phyloP scores from a whole-genome alignment of 1,140 invertebrate genomes.

The Lepidostoma basale region DNA sequence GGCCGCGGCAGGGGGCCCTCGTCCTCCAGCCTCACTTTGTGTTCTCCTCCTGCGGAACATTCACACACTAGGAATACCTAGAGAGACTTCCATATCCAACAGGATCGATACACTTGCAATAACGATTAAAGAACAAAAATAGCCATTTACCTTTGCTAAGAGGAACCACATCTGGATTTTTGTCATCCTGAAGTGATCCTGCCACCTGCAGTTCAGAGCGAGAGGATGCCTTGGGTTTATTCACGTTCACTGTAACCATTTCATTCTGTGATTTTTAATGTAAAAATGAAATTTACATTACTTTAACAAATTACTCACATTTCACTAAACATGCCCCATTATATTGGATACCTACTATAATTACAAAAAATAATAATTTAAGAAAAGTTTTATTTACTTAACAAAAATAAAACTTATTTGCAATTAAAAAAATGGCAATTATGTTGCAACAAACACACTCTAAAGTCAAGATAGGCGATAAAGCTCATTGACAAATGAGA shows the following conservation, averaged over 20 bases:
- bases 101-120: not conserved
- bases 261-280: not conserved
- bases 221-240: slow-evolving; percentile 49
- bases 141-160: slow-evolving; percentile 81
- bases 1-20: slow-evolving; percentile 34
- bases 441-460: no score
- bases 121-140: not conserved
- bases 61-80: not conserved
- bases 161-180: slow-evolving; percentile 85
- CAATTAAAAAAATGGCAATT: no score
- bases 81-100: not conserved
- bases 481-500: no score
- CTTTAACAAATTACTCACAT: no score
- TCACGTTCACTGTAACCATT: slow-evolving; percentile 34
- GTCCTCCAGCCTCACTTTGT: slow-evolving; percentile 38
- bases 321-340: no score
- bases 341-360: no score
- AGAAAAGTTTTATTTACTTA: no score
- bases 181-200: slow-evolving; percentile 69
- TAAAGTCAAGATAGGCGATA: no score
- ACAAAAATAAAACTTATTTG: no score
- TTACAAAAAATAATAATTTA: no score
- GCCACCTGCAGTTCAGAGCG: slow-evolving; percentile 39
- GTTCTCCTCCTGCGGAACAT: slow-evolving; percentile 22
- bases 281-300: no score